Evolutionary conservation across 2,797 vertebrate species (phyloP).

Genomic region (Orestias chungarensis): DNA sequence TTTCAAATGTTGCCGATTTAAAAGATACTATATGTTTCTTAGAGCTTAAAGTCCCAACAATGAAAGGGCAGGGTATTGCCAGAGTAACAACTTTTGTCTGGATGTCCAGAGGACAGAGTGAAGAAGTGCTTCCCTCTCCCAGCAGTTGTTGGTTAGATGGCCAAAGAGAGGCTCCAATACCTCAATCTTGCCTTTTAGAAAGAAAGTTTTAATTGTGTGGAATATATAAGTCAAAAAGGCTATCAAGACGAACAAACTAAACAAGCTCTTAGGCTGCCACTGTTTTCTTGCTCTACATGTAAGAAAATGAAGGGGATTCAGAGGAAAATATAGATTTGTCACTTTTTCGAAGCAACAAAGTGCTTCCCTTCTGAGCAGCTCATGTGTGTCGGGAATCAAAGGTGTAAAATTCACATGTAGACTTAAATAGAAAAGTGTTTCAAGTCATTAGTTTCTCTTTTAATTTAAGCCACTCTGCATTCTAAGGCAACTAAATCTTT

Average conservation of each 20-base stretch:
- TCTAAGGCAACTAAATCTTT: background rate
- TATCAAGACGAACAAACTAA: background rate
- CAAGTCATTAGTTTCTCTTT: background rate
- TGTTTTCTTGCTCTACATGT: background rate
- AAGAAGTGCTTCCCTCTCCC: background rate
- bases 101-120: background rate
- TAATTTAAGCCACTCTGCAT: background rate
- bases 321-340: background rate
- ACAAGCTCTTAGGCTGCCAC: background rate
- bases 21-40: background rate
- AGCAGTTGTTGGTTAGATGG: background rate
- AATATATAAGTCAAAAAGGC: background rate
- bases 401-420: background rate
- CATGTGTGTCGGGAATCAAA: background rate
- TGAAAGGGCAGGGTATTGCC: background rate
- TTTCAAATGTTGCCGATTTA: background rate
- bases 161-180: background rate
- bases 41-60: background rate
- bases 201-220: background rate
- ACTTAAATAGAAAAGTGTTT: background rate
- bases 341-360: background rate
- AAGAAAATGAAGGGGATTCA: background rate
- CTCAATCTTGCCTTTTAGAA: background rate
- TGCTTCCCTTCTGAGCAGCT: background rate
- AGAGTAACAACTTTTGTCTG: background rate